These are phyloP conservation scores for Thymelicus sylvestris DNA, from an alignment of 2,888 invertebrate species.

Conservation along the genomic window DNA sequence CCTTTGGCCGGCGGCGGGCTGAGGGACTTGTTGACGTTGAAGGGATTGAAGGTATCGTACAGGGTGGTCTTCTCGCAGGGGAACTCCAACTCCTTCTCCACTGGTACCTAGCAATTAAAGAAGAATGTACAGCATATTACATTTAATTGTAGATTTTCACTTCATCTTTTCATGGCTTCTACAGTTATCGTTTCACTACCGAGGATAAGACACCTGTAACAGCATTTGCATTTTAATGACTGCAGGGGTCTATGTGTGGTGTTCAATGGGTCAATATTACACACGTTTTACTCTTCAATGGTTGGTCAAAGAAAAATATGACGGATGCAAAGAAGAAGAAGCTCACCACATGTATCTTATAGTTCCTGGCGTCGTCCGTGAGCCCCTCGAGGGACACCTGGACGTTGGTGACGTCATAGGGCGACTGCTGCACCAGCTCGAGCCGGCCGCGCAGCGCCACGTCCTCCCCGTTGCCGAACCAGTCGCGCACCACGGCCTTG, in stretches of 20 bases:
- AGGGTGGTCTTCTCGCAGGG: slow-evolving; percentile 94
- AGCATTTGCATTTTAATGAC: too few relatives aligned
- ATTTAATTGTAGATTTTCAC: too few relatives aligned
- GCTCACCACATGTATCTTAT: slow-evolving; percentile 92
- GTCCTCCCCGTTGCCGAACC: slow-evolving; percentile 92
- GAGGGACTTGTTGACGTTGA: slow-evolving; percentile 86
- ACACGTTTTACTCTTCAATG: too few relatives aligned
- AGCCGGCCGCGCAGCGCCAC: slow-evolving; percentile 89
- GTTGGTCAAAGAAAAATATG: too few relatives aligned
- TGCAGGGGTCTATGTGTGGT: too few relatives aligned
- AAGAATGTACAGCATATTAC: too few relatives aligned
- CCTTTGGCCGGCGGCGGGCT: slow-evolving; percentile 85
- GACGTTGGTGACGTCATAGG: slow-evolving; percentile 92
- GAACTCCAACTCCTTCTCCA: slow-evolving; percentile 92
- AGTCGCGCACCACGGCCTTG: slow-evolving; percentile 93
- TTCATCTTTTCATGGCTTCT: too few relatives aligned
- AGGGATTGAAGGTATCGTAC: slow-evolving; percentile 95
- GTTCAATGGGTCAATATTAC: too few relatives aligned
- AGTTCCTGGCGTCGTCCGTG: slow-evolving; percentile 85
- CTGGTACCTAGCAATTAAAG: slow-evolving; percentile 86
- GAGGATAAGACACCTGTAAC: too few relatives aligned
- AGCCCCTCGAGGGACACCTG: slow-evolving; percentile 91
- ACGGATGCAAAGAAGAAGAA: too few relatives aligned
- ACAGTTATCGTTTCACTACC: too few relatives aligned
- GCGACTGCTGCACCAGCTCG: slow-evolving; percentile 93